Conservation (phyloP, 2,113 vertebrate species). For the human (Homo sapiens) region DNA sequence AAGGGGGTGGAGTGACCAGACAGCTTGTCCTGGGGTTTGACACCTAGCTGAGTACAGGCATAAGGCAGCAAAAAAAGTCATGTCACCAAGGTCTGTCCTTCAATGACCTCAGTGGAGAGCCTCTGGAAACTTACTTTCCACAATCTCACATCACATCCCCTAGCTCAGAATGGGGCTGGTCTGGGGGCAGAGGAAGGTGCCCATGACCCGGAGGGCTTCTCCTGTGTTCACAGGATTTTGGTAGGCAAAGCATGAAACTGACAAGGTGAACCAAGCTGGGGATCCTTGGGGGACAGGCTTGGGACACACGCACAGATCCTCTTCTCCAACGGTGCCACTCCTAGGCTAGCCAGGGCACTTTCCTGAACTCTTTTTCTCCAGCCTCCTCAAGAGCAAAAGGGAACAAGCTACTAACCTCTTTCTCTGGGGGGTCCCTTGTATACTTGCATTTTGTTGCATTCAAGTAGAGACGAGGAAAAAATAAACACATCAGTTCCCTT, state of each 20-base stretch:
- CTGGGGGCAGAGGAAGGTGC: not conserved
- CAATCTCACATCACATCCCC: not conserved
- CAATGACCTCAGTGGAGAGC: not conserved
- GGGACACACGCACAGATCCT: not conserved
- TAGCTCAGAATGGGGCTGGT: not conserved
- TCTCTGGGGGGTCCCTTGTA: constrained; percentile 42
- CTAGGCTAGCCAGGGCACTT: constrained; percentile 57
- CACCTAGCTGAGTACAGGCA: constrained; percentile 3
- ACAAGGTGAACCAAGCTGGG: not conserved
- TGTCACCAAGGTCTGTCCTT: constrained; percentile 30
- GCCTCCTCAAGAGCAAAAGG: constrained; percentile 37
- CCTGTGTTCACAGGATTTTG: not conserved
- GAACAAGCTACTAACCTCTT: constrained; percentile 19
- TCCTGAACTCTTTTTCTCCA: constrained; percentile 49
- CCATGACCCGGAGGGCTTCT: not conserved
- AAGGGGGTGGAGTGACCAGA: not conserved
- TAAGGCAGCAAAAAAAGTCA: not conserved
- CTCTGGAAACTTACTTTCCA: constrained; percentile 42
- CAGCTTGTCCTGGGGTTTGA: not conserved
- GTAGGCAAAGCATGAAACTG: not conserved
- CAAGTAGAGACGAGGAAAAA: constrained; percentile 12
- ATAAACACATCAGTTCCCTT: constrained; percentile 17
- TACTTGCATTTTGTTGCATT: constrained; percentile 25
- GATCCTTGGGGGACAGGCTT: constrained; percentile 12
- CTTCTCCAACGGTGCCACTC: constrained; percentile 56